These are phyloP conservation scores for Cuniculus paca DNA, from an alignment of 2,797 vertebrate species.

Conservation along the genomic window DNA sequence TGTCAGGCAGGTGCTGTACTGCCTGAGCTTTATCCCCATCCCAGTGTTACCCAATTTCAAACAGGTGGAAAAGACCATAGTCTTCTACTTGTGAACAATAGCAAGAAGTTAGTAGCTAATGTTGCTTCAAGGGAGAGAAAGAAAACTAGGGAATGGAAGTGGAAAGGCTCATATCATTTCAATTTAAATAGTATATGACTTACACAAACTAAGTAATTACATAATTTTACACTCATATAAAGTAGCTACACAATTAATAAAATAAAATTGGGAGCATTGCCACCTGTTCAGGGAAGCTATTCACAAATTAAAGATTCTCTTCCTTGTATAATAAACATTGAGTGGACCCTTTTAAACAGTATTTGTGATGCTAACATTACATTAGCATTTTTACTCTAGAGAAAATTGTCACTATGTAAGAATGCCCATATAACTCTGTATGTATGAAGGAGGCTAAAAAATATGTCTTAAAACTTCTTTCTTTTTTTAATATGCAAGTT, in stretches of 20 bases:
- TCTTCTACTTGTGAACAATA: neutral
- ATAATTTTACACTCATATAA: too few species aligned
- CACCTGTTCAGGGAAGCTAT: neutral
- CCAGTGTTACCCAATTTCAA: neutral
- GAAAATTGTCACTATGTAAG: neutral
- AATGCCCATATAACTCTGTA: neutral
- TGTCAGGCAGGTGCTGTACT: too few species aligned
- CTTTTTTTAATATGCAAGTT: neutral
- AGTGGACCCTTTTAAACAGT: neutral
- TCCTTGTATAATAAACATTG: neutral
- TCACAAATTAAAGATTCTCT: neutral
- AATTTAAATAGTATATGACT: neutral
- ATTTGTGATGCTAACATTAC: neutral
- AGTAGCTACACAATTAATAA: neutral
- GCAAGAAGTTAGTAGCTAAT: neutral
- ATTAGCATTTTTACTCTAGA: neutral
- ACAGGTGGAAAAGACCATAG: neutral
- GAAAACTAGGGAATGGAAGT: neutral
- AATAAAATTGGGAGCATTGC: neutral
- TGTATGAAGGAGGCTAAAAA: neutral
- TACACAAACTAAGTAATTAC: neutral
- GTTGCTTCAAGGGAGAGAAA: neutral
- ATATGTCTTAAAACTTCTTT: neutral
- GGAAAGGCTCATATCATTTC: neutral
- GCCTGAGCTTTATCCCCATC: too few species aligned